Evolutionary conservation across 1,140 invertebrate genomes (phyloP), one percentile per base, ranked within the genome.

Genomic region (Cydia strobilella): DNA sequence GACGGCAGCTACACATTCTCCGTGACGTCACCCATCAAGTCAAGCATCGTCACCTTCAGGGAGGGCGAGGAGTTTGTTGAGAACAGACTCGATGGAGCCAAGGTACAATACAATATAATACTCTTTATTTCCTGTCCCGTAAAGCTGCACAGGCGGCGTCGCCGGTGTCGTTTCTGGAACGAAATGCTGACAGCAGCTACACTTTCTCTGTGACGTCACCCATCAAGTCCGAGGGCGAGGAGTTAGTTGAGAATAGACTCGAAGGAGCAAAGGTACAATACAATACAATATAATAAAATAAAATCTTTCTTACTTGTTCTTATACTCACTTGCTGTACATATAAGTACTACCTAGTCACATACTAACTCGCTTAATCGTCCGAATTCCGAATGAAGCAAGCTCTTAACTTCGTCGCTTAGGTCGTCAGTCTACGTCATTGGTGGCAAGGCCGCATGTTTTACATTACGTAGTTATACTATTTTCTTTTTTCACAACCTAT

Each of bases 1-100:
- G 95, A 94, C 27, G 74, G 74, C 74, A 82, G 91, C 1, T 97
- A 95, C 89, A 95, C 94, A 0, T 82, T 97, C 31, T 95, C 95
- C 75, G 96, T 96, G 1, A 92, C 93, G 9, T 96, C 96, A 25
- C 95, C 96, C 7, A 96, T 97, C 85, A 97, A 97, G 85, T 96
- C 93, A 80, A 94, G 94, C 0, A 94, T 95, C 76, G 94, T 96
- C 62, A 94, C 93, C 71, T 97, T 97, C 90, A 96, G 94, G 89
- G 93, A 96, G 2, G 95, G 95, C 15, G 94, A 96, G 76, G 95
- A 96, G 82, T 96, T 97, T 81, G 95, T 96, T 2, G 96, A 97
- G 79, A 95, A 95, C 74, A 97, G 63, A 23, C 63, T 66, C 15
- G 63, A 66, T 66, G 63, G 63, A 15, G 63, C 23, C 25, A 66